These are phyloP conservation scores for Ophioderma brevispina DNA, from an alignment of 35 echinoderm and acorn worm genomes.

Conservation along the genomic window DNA sequence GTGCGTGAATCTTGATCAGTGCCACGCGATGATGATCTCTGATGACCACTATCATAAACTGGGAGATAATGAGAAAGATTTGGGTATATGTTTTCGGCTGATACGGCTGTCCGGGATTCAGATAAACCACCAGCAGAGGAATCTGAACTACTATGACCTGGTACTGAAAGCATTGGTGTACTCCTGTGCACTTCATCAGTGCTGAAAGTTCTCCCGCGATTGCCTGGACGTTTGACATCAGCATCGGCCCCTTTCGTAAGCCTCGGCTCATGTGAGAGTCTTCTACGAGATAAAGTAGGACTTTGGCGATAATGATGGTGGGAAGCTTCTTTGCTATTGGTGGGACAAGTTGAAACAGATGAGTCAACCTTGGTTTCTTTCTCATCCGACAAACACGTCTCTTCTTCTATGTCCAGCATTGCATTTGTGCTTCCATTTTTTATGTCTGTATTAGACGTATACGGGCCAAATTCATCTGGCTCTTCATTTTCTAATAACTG, in stretches of 20 bases:
- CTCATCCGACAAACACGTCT: neutral
- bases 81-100: neutral
- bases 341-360: neutral
- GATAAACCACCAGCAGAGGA: neutral
- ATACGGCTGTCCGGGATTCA: neutral
- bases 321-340: neutral
- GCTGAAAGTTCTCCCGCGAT: neutral
- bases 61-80: neutral
- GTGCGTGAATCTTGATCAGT: neutral
- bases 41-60: neutral
- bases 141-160: neutral
- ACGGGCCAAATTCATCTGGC: neutral
- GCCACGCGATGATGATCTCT: neutral
- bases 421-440: neutral
- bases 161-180: neutral
- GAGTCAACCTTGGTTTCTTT: neutral
- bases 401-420: neutral
- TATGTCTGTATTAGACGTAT: neutral
- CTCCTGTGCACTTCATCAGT: neutral
- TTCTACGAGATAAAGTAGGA: neutral
- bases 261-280: neutral
- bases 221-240: neutral
- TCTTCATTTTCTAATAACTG: slow-evolving; percentile 1
- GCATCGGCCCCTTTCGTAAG: neutral
- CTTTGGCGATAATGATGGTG: neutral